Percentiles rank a stretch among this genome's conserved stretches.
Evolutionary conservation across 1,140 invertebrate species (phyloP).

Genomic region (Rhizoglyphus robini): DNA sequence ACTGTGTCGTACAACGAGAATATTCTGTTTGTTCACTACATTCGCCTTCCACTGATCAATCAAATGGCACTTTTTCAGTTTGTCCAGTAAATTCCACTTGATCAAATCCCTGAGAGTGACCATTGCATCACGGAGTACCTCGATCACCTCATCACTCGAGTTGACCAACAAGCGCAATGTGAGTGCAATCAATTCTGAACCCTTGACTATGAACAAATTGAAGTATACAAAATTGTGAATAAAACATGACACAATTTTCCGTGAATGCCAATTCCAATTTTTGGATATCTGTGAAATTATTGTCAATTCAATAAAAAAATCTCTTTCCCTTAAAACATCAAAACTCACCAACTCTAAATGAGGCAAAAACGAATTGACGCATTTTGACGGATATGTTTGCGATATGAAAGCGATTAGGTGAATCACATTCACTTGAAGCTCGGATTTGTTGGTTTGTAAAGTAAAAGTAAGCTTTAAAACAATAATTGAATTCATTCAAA

Average conservation of each 20-base stretch:
- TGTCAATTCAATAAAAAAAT: not conserved
- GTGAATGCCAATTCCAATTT: slow-evolving; percentile 55
- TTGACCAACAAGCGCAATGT: slow-evolving; percentile 43
- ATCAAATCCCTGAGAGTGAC: slow-evolving; percentile 69
- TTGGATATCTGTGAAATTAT: not conserved
- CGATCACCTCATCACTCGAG: slow-evolving; percentile 52
- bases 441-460: not conserved
- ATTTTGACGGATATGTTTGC: too few species aligned
- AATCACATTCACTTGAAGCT: not conserved
- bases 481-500: not conserved
- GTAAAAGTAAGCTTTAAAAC: not conserved
- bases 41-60: slow-evolving; percentile 25
- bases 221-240: slow-evolving; percentile 67
- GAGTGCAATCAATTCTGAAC: slow-evolving; percentile 28
- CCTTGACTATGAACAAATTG: slow-evolving; percentile 57
- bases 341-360: not conserved
- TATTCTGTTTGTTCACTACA: slow-evolving; percentile 29
- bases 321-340: too few species aligned
- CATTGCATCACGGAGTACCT: slow-evolving; percentile 63
- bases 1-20: slow-evolving; percentile 47
- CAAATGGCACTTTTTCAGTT: slow-evolving; percentile 30
- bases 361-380: not conserved
- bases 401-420: not conserved
- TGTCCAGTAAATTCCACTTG: slow-evolving; percentile 61
- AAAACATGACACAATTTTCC: slow-evolving; percentile 54